phyloP scores from a whole-genome alignment of 2,797 vertebrate genomes.

The Garrulus glandarius region DNA sequence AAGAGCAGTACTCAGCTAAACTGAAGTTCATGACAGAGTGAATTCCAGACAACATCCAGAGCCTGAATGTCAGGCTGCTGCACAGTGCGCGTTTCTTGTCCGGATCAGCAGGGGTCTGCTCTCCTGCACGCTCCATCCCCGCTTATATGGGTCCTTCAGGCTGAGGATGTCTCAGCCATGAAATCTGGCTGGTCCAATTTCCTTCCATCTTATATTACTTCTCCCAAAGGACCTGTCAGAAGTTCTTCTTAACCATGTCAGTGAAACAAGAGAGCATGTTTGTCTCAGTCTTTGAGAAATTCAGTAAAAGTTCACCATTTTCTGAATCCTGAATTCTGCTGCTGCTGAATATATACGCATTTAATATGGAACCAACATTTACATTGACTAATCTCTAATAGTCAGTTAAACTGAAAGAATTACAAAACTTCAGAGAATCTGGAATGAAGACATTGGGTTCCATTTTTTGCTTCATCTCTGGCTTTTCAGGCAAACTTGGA shows the following conservation, averaged over 20 bases:
- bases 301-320: not conserved
- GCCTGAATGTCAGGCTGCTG: accelerated
- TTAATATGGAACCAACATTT: not conserved
- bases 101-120: not conserved
- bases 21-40: not conserved
- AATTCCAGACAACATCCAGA: not conserved
- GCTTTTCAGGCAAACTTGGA: not conserved
- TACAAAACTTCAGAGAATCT: not conserved
- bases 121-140: not conserved
- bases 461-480: not conserved
- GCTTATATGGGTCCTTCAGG: not conserved
- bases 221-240: not conserved
- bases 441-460: not conserved
- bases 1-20: not conserved
- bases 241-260: not conserved
- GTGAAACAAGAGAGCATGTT: not conserved
- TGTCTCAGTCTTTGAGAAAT: not conserved
- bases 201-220: not conserved
- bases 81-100: accelerated
- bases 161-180: not conserved
- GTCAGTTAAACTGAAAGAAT: not conserved
- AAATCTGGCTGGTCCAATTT: not conserved
- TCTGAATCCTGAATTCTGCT: not conserved
- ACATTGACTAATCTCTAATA: not conserved
- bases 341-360: not conserved